Percentiles rank a stretch among this genome's conserved stretches.
These are phyloP conservation scores for Kryptolebias ocellatus DNA, from an alignment of 2,797 vertebrate genomes.

Conservation along the genomic window DNA sequence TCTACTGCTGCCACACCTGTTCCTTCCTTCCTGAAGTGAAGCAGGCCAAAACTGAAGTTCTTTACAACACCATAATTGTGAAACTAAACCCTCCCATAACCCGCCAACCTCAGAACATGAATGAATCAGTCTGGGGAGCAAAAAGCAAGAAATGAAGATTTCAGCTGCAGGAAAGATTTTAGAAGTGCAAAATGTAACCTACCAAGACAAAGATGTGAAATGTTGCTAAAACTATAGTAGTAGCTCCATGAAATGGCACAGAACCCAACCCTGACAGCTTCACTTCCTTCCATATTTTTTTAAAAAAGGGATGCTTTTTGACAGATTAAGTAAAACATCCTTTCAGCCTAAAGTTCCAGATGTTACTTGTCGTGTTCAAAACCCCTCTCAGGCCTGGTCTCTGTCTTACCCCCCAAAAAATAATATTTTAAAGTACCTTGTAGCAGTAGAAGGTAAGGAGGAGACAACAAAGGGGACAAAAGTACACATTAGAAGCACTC, in stretches of 20 bases:
- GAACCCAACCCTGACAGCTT: background rate
- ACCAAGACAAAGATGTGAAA: background rate
- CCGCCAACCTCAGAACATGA: constrained; percentile 29
- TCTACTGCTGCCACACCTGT: constrained; percentile 76
- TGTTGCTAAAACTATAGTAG: background rate
- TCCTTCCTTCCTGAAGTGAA: constrained; percentile 79
- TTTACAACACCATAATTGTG: constrained; percentile 36
- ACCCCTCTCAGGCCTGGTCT: constrained; percentile 52
- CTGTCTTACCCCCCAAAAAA: constrained; percentile 31
- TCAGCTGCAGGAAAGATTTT: background rate
- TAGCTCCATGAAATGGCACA: background rate
- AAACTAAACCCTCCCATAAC: constrained; percentile 38
- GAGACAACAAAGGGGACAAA: background rate
- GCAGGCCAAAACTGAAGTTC: constrained; percentile 45
- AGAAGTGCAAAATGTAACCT: background rate
- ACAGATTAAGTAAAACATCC: constrained; percentile 46
- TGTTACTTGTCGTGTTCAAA: constrained; percentile 10
- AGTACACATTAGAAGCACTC: background rate
- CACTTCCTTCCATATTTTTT: constrained; percentile 8
- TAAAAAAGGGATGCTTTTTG: constrained; percentile 23
- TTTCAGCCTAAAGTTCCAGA: constrained; percentile 18
- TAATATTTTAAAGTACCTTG: constrained; percentile 20
- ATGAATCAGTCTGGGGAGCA: constrained; percentile 28
- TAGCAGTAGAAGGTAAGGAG: constrained; percentile 27
- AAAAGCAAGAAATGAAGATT: background rate